Base-by-base conservation (phyloP, 2,888 invertebrate genomes). In the Balanococcus diminutus region DNA sequence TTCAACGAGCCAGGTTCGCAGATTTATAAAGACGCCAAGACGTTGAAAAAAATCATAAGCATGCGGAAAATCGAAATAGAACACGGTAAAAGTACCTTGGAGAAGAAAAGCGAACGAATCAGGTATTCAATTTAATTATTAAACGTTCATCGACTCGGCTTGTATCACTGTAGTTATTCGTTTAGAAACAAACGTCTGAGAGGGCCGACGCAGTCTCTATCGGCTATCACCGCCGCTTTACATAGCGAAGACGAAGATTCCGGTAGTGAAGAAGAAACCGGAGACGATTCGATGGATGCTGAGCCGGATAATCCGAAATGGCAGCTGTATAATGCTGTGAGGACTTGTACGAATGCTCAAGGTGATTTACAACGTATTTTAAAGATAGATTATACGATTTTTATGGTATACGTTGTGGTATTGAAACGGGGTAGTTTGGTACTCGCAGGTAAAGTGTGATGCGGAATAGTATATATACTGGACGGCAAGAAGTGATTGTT, bases 1-100 rank as follows among this genome's bases (percentile, higher is more conserved):
- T 99, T 98, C 89, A 99, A 99, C 90, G 98, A 98, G 89, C 97
- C 99, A 0, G 97, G 97, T 1, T 98, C 98, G 16, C 95, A 95
- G 89, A 98, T 99, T 88, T 98, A 98, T 89, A 98, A 97, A 90
- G 97, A 98, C 90, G 98, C 98, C 0, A 96, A 96, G 89, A 92
- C 94, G 31, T 90, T 99, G 86, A 95, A 96, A 89, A 96, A 95
- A 92, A 93, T 96, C 87, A 91, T 92, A 83, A 89, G 92, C 88
- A 92, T 92, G 82, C 93, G 93, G 87, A 94, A 94, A 88, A 91
- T 92, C 86, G 96, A 96, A 89, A 91, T 96, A 14, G 95, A 95
- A 87, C 93, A 93, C 88, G 93, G 94, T 0, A 93, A 93, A 88
- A 90, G 91, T 36, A 87, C 88, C 0, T 91, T 92, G 0, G 92